phyloP scores from a whole-genome alignment of 2,888 invertebrate species.

The Lutraria lutraria region DNA sequence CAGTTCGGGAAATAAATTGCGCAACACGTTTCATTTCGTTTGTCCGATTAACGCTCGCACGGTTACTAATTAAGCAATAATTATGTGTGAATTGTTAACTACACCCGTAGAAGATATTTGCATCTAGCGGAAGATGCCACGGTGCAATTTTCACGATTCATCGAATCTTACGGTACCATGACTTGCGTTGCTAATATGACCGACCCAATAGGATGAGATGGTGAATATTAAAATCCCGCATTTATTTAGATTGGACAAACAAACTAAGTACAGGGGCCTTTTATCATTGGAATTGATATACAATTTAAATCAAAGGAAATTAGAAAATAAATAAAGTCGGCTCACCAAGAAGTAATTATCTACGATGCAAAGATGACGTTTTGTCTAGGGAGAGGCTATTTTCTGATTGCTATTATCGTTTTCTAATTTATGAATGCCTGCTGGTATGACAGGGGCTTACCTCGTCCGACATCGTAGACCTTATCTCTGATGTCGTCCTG shows the following conservation, averaged over 20 bases:
- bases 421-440: constrained; percentile 45
- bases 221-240: constrained; percentile 55
- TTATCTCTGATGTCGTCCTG: constrained; percentile 41
- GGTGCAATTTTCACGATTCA: constrained; percentile 64
- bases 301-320: constrained; percentile 63
- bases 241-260: constrained; percentile 48
- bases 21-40: background rate
- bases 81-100: constrained; percentile 15
- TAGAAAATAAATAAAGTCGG: constrained; percentile 55
- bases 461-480: constrained; percentile 32
- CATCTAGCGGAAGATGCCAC: constrained; percentile 52
- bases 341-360: constrained; percentile 52
- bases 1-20: background rate
- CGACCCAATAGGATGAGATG: constrained; percentile 13
- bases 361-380: background rate
- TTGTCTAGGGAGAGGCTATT: constrained; percentile 10
- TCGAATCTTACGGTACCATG: constrained; percentile 61
- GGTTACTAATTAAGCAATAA: constrained; percentile 33
- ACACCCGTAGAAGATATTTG: constrained; percentile 33
- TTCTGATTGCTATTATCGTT: constrained; percentile 40
- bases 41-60: background rate
- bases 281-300: constrained; percentile 58
- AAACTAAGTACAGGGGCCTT: constrained; percentile 43
- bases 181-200: constrained; percentile 30
- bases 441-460: constrained; percentile 43